Percentiles rank a stretch among this genome's conserved stretches.
Conservation (phyloP, 2,888 invertebrate genomes). For the Drosophila pegasa region DNA sequence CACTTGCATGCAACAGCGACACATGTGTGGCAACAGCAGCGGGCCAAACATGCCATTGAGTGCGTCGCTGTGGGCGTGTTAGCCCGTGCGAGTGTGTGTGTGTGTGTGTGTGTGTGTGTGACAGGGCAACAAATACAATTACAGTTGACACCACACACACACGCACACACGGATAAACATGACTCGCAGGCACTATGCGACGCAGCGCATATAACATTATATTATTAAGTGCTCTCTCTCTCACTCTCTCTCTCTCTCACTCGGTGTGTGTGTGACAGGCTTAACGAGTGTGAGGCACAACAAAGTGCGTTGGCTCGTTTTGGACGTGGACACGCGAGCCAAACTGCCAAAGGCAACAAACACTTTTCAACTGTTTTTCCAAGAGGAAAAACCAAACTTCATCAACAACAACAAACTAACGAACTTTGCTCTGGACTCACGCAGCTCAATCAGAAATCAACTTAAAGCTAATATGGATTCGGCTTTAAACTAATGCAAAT, state of each 20-base stretch:
- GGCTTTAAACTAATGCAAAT: constrained; percentile 19
- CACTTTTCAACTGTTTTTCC: not conserved
- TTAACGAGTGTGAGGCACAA: constrained; percentile 17
- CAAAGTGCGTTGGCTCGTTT: constrained; percentile 51
- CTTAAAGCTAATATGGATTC: not conserved
- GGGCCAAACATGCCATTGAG: constrained; percentile 18
- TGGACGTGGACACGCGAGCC: constrained; percentile 37
- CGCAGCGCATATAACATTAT: constrained; percentile 71
- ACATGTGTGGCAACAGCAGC: constrained; percentile 12
- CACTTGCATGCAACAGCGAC: constrained; percentile 50
- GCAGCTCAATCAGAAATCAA: constrained; percentile 15
- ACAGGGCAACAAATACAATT: constrained; percentile 55
- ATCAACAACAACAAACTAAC: constrained; percentile 1
- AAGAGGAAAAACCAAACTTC: constrained; percentile 6
- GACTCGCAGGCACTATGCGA: constrained; percentile 55
- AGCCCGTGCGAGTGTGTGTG: constrained; percentile 16
- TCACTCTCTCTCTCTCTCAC: too few relatives aligned
- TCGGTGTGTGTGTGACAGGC: constrained; percentile 6
- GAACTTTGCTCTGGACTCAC: not conserved
- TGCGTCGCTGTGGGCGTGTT: constrained; percentile 9
- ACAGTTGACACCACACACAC: constrained; percentile 52
- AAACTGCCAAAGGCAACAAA: constrained; percentile 25
- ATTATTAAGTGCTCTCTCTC: constrained; percentile 78
- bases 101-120: constrained; percentile 28
- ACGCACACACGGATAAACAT: constrained; percentile 14